These are phyloP conservation scores for Sebastes cheni DNA, from an alignment of 2,797 vertebrate genomes.

Conservation along the genomic window DNA sequence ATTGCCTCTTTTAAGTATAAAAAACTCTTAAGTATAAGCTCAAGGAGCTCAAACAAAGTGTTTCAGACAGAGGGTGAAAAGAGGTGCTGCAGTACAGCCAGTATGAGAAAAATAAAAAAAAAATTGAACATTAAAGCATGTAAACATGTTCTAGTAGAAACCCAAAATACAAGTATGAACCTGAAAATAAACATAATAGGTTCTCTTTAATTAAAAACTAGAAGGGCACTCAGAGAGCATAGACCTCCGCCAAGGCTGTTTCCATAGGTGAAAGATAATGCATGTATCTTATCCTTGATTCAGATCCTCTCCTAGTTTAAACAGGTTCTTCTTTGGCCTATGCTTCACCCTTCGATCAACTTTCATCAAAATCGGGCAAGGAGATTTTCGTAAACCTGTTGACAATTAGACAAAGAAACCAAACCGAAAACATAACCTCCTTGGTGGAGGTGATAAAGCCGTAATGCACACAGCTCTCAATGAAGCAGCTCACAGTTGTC, in stretches of 20 bases:
- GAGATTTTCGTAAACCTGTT: neutral
- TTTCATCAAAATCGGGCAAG: neutral
- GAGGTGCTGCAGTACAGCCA: no score
- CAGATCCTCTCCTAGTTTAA: neutral
- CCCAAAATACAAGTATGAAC: no score
- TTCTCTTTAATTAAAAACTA: neutral
- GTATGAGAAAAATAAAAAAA: no score
- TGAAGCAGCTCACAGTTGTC: neutral
- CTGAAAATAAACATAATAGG: no score
- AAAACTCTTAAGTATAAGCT: no score
- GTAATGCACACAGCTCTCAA: neutral
- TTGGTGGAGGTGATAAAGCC: neutral
- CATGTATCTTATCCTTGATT: neutral
- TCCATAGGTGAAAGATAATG: neutral
- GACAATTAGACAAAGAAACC: neutral
- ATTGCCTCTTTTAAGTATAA: neutral
- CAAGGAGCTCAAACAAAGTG: fast-evolving
- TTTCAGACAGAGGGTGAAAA: no score
- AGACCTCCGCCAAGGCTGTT: neutral
- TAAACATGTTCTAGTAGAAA: no score
- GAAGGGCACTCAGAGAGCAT: neutral
- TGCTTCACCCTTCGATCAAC: neutral
- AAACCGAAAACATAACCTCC: neutral
- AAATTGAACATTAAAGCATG: no score
- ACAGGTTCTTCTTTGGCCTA: neutral